phyloP scores from a whole-genome alignment of 2,113 vertebrate species.

The Carassius gibelio region DNA sequence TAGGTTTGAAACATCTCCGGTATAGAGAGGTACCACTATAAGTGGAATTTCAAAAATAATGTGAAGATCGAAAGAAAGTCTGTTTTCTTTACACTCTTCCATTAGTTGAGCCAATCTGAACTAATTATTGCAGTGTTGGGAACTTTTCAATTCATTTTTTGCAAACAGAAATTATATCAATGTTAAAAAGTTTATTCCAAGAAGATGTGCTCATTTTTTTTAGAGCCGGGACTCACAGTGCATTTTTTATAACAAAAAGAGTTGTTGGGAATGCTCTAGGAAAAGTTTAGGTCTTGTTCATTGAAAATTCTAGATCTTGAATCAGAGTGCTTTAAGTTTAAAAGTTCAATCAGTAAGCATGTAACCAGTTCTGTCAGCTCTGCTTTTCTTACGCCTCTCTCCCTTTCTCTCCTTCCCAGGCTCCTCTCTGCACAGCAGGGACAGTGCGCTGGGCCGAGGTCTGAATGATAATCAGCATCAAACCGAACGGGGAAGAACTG shows the following conservation, averaged over 20 bases:
- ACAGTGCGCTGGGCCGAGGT: conserved; percentile 36
- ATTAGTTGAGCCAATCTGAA: background rate
- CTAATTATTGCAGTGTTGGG: background rate
- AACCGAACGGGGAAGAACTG: conserved; percentile 54
- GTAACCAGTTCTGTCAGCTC: conserved; percentile 25
- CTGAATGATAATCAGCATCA: conserved; percentile 62
- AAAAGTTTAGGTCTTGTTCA: conserved; percentile 7
- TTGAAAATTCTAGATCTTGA: background rate
- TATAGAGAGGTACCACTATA: too few relatives aligned
- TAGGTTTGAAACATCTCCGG: conserved; percentile 2
- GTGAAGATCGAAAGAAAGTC: background rate
- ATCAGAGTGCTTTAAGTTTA: background rate
- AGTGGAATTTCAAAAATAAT: too few relatives aligned
- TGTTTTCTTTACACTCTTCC: background rate
- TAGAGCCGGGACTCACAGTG: background rate
- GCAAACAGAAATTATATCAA: background rate
- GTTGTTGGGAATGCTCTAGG: background rate
- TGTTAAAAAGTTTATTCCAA: background rate
- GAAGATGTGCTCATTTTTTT: background rate
- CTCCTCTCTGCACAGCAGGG: conserved; percentile 52
- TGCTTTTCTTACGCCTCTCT: background rate
- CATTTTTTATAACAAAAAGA: background rate
- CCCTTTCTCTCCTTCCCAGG: conserved; percentile 35
- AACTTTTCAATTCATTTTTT: background rate
- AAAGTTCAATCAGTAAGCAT: conserved; percentile 32